These are phyloP conservation scores for Netelia fuscicornis DNA, from an alignment of 2,888 invertebrate species.

Conservation along the genomic window DNA sequence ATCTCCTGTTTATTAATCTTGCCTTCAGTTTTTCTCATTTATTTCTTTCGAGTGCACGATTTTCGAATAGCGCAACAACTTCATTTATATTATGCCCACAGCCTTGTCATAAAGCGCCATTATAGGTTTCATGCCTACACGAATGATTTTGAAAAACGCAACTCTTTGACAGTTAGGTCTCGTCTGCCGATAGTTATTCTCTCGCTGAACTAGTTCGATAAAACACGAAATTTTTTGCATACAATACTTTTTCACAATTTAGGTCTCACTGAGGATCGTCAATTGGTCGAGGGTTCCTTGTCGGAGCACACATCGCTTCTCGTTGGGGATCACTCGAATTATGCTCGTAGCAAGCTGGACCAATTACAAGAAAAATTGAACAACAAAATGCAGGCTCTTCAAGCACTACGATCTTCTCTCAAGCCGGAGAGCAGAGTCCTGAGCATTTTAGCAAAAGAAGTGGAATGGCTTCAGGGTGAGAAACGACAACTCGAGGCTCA, in stretches of 20 bases:
- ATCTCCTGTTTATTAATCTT: conserved; percentile 19
- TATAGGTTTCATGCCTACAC: conserved; percentile 29
- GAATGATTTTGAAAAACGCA: conserved; percentile 31
- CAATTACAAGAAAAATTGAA: conserved; percentile 93
- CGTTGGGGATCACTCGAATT: conserved; percentile 93
- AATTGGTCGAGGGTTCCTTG: conserved; percentile 77
- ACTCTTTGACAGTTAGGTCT: not conserved
- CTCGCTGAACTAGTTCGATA: conserved; percentile 3
- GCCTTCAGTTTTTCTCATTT: conserved; percentile 10
- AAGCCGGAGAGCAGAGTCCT: conserved; percentile 94
- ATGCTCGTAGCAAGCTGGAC: conserved; percentile 92
- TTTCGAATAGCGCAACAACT: conserved; percentile 22
- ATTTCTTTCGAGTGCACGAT: conserved; percentile 30
- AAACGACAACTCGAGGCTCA: conserved; percentile 93
- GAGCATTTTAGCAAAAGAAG: conserved; percentile 92
- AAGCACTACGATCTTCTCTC: conserved; percentile 92
- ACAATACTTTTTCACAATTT: not conserved
- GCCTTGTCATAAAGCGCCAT: conserved; percentile 28
- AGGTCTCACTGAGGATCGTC: conserved; percentile 80
- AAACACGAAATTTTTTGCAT: not conserved
- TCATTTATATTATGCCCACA: conserved; percentile 28
- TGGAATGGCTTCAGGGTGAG: conserved; percentile 93
- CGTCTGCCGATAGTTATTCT: not conserved
- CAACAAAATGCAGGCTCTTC: conserved; percentile 93
- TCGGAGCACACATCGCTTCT: conserved; percentile 85